Conservation (phyloP, 1,140 invertebrate genomes). For the Drosophila kanapiae region DNA sequence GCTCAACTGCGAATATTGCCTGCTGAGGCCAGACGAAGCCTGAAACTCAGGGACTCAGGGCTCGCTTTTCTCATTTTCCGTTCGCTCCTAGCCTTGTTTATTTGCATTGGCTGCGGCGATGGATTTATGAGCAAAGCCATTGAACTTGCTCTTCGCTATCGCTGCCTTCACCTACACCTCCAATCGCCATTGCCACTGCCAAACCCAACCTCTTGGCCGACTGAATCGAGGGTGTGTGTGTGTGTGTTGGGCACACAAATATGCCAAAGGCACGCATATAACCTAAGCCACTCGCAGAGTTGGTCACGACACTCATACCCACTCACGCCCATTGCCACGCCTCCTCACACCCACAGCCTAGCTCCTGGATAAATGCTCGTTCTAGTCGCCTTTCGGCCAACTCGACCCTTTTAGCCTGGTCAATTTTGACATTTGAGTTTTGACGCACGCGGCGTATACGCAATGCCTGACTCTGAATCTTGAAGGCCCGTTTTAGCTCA, state of each 20-base stretch:
- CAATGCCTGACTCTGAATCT: slow-evolving; percentile 57
- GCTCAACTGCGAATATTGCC: slow-evolving; percentile 55
- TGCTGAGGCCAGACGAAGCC: slow-evolving; percentile 10
- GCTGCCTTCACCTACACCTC: slow-evolving; percentile 15
- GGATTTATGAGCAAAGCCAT: slow-evolving; percentile 71
- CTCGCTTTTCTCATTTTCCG: slow-evolving; percentile 18
- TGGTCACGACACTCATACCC: slow-evolving; percentile 1
- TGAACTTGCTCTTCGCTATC: slow-evolving; percentile 50
- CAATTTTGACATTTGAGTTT: slow-evolving; percentile 57
- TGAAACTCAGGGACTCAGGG: not conserved
- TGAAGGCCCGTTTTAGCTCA: slow-evolving; percentile 24
- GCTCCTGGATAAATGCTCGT: not conserved
- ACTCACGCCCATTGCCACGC: slow-evolving; percentile 6
- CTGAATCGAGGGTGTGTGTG: slow-evolving; percentile 1
- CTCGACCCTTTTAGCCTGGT: slow-evolving; percentile 4
- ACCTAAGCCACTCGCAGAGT: slow-evolving; percentile 38
- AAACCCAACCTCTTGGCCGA: slow-evolving; percentile 6
- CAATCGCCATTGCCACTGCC: not conserved
- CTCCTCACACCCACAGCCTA: not conserved
- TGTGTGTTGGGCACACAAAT: slow-evolving; percentile 50
- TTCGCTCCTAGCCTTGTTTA: slow-evolving; percentile 52
- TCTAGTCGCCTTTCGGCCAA: slow-evolving; percentile 3
- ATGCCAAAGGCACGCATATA: slow-evolving; percentile 68
- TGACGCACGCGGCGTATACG: slow-evolving; percentile 66
- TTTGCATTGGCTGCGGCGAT: slow-evolving; percentile 74